These are phyloP conservation scores for Stenolophus ochropezus DNA, from an alignment of 2,888 invertebrate species.

Conservation along the genomic window DNA sequence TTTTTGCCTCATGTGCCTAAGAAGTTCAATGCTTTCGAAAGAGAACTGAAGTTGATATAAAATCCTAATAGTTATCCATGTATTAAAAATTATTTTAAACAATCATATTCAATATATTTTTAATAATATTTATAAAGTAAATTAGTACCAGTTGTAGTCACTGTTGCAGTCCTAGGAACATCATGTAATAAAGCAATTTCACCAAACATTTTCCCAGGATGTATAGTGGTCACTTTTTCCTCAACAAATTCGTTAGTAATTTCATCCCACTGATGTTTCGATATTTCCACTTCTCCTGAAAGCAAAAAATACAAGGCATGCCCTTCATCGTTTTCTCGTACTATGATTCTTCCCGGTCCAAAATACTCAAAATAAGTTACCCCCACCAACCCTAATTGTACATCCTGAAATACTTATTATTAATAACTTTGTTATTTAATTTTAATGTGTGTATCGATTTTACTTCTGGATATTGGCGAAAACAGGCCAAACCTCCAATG, in stretches of 20 bases:
- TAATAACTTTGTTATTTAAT: background rate
- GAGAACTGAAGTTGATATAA: no score
- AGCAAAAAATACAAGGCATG: slow-evolving; percentile 80
- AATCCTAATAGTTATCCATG: no score
- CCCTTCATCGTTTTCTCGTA: slow-evolving; percentile 78
- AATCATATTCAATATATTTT: no score
- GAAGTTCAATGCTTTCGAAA: no score
- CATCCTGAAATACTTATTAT: slow-evolving; percentile 72
- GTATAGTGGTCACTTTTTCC: slow-evolving; percentile 75
- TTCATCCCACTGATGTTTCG: slow-evolving; percentile 75
- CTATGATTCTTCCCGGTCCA: slow-evolving; percentile 76
- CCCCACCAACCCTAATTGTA: slow-evolving; percentile 78
- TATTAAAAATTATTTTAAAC: no score
- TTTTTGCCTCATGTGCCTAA: no score
- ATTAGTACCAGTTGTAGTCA: slow-evolving; percentile 76
- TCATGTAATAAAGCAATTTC: slow-evolving; percentile 80
- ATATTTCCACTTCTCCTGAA: slow-evolving; percentile 76
- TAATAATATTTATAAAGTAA: no score
- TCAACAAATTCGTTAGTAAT: slow-evolving; percentile 73
- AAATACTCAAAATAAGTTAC: slow-evolving; percentile 79
- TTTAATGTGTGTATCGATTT: slow-evolving; percentile 54
- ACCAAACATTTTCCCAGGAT: slow-evolving; percentile 80
- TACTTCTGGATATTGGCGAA: slow-evolving; percentile 78
- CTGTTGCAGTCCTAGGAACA: slow-evolving; percentile 78
- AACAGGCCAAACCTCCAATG: slow-evolving; percentile 79